Evolutionary conservation across 2,888 invertebrate species (phyloP), one percentile per base, ranked within the genome.

Genomic region (Hoplodrina blanda): DNA sequence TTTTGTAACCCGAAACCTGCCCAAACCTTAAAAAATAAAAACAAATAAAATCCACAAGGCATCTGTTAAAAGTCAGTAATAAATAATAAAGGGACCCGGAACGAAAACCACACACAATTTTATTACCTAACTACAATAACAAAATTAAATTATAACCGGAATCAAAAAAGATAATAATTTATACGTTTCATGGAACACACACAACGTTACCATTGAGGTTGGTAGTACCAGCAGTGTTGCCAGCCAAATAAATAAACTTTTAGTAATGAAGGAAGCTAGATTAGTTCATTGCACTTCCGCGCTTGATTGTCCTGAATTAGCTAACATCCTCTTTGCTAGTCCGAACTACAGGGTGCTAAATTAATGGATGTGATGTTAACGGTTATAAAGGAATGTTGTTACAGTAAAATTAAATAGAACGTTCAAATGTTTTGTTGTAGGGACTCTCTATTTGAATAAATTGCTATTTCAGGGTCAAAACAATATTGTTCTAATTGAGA

Each of bases 251-350:
- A 77, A 81, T 65, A 64, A 67, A 82, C 53, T 69, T 78, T 82
- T 81, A 59, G 55, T 64, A 59, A 81, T 59, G 76, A 74, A 88
- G 90, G 91, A 90, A 88, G 86, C 88, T 77, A 77, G 86, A 90
- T 87, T 91, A 88, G 94, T 94, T 93, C 93, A 87, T 92, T 94
- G 94, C 94, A 94, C 95, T 94, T 92, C 89, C 90, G 90, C 84
- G 84, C 88, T 86, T 95, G 93, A 95, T 95, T 95, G 95, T 91
- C 89, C 89, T 89, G 88, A 95, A 94, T 95, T 95, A 91, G 83
- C 83, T 82, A 82, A 83, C 91, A 90, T 93, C 92, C 91, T 88
- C 73, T 79, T 59, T 57, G 52, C 56, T 73, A 25, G 59, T 19
- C 50, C n/a, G 19, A 61, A 62, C 19, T 53, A 49, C 33, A 57